Conservation (phyloP, 30 jellyfish, hydroid and myxozoan genomes). For the Euphysa ruthae region DNA sequence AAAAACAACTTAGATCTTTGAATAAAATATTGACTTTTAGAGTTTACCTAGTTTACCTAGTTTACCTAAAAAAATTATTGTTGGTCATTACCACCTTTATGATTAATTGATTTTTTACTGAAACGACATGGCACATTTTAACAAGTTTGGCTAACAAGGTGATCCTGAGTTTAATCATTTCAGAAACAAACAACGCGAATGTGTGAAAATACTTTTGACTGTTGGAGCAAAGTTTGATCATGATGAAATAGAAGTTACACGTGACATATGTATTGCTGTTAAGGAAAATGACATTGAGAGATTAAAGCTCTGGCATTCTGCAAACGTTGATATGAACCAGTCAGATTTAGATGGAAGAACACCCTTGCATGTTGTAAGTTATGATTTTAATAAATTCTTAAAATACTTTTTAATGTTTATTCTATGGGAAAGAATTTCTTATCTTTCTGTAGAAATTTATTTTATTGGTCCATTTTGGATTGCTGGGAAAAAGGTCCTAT, state of each 20-base stretch:
- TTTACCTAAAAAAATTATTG: no score
- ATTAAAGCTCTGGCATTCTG: slow-evolving; percentile 49
- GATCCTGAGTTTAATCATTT: not conserved
- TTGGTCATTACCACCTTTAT: no score
- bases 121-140: not conserved
- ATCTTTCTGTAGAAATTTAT: not conserved
- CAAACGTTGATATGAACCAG: slow-evolving; percentile 51
- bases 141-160: not conserved
- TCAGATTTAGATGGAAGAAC: slow-evolving; percentile 89
- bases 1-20: no score
- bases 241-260: slow-evolving; percentile 67
- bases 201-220: slow-evolving; percentile 43
- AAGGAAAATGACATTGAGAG: slow-evolving; percentile 62
- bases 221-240: slow-evolving; percentile 85
- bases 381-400: no score
- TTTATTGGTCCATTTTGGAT: no score
- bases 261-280: slow-evolving; percentile 89
- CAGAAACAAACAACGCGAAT: slow-evolving; percentile 55
- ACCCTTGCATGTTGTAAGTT: slow-evolving; percentile 87
- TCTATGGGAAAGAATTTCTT: no score
- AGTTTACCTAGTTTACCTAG: not conserved
- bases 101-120: no score
- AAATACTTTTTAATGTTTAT: not conserved
- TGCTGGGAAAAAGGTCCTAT: no score
- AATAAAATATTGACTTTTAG: not conserved